Base-by-base conservation (phyloP, 2,888 invertebrate genomes). In the Uloborus plumipes region DNA sequence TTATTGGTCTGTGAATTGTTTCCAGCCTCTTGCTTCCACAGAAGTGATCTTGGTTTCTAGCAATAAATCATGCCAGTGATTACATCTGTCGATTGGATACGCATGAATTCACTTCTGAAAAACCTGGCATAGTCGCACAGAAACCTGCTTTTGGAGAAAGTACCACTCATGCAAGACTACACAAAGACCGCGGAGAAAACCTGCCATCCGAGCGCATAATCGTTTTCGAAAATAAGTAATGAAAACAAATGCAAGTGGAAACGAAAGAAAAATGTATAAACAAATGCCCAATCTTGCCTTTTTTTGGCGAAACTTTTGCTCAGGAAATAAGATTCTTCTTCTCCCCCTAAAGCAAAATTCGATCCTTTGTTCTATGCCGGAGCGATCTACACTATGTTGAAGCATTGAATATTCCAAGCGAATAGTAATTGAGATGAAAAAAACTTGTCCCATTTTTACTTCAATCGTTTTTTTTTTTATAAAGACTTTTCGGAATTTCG, bases 261-360 rank as follows among this genome's bases (percentile, higher is more conserved):
- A 14, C 26, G 39, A 15, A 31, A 59, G 1, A 62, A 31, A 62
- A 62, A 39, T 64, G 64, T 64, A 47, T 39, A 47, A 64, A 64
- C 47, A 66, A 51, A 66, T 65, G 47, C 18, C 15, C 51, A 49
- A 51, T 66, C 50, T 22, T 66, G 22, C 51, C 22, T 15, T 51
- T 66, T n/a, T 51, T 66, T 22, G 14, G 65, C n/a, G 49, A 65
- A 65, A 65, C 49, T 65, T n/a, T n/a, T 65, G 20, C 39, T 65
- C 49, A 15, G 16, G n/a, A 65, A 65, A 49, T 65, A 18, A 50
- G 50, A 65, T 65, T 64, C 64, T 64, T 65, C 50, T 6, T 20
- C 49, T 49, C n/a, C 31, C 49, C 62, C 65, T 20, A 14, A n/a
- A 50, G 65, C 49, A 18, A 20, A 14, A 11, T 65, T 65, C 20